Base-by-base conservation (phyloP, 2,888 invertebrate genomes). In the Rambutsinella grinnellia region DNA sequence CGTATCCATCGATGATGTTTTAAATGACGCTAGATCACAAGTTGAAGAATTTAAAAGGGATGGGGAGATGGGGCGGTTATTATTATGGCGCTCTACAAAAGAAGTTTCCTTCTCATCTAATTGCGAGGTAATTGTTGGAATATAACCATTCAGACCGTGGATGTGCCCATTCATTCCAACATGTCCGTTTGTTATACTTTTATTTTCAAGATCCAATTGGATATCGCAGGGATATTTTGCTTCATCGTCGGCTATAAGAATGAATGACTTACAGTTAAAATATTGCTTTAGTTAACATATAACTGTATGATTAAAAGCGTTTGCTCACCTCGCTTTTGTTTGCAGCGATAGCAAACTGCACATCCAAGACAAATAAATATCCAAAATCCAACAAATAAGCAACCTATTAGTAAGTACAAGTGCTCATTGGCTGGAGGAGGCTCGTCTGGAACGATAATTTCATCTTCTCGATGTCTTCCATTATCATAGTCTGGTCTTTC, bases 51-150 rank as follows among this genome's bases (percentile, higher is more conserved):
- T 82, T 15, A 84, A 53, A 19, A 82, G 81, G 17, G 83, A 83
- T 28, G 84, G 84, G n/a, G 82, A 81, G 47, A 84, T 82, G 13
- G 84, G 84, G 60, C 84, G 83, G 84, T 91, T 92, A 87, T 92
- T 92, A 87, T 92, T 92, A 85, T 91, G 91, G 46, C 88, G 86
- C 79, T 88, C 86, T 83, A 92, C 87, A 86, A 91, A 91, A 60
- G 92, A 91, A 89, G 92, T 91, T 88, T 92, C 92, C 78, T 84
- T 84, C 57, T 84, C 84, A 67, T 84, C 83, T 5, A 84, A 36
- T 62, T 83, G 83, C 0, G 84, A 80, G n/a, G 84, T 79, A 21
- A 84, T 83, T 27, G 81, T 80, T 10, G 83, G 82, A 57, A 84
- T 82, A 61, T 84, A 84, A 8, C 83, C 84, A 75, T 82, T 83